Evolutionary conservation across 2,888 invertebrate genomes (phyloP), one percentile per base, ranked within the genome.

Genomic region (Dynastes grantii): DNA sequence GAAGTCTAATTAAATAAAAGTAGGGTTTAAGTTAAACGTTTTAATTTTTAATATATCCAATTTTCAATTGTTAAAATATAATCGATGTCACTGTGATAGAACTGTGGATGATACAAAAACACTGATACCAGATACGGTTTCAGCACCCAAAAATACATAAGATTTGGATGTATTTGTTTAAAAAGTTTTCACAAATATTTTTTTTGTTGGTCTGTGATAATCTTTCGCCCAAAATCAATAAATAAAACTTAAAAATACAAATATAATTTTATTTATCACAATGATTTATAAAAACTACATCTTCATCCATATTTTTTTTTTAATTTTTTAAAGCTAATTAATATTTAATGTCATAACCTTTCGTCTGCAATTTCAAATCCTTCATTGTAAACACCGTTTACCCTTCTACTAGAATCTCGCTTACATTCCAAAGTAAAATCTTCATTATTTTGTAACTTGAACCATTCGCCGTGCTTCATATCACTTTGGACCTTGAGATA

Each of bases 401-500:
- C 16, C 8, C 37, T 22, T 58, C n/a, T 22, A 9, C 22, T 16
- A 5, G 27, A 3, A 3, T 22, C 22, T 13, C 40, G n/a, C 9
- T 37, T 16, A 6, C 32, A 58, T 27, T 22, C 49, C 8, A 68
- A 40, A 0, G 11, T n/a, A 27, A 58, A 71, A 22, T 37, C 29
- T 13, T 51, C 63, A 32, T 70, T 55, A 45, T 37, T 16, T 3
- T 37, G 11, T 9, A 53, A 37, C 49, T 37, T 27, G 9, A 4
- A 5, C 78, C 78, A 78, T 5, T 68, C 67, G 16, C 67, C 65
- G 8, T 22, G 5, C 3, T 29, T 29, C 65, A 78, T n/a, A 22
- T 79, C 79, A 4, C 27, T 13, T 5, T 61, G 70, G 5, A 79
- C 13, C 32, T 73, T 67, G 37, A 79, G 58, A 32, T 79, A 79